Evolutionary conservation across 2,797 vertebrate species (phyloP), one percentile per base, ranked within the genome.

Genomic region (Neopelma chrysocephalum): DNA sequence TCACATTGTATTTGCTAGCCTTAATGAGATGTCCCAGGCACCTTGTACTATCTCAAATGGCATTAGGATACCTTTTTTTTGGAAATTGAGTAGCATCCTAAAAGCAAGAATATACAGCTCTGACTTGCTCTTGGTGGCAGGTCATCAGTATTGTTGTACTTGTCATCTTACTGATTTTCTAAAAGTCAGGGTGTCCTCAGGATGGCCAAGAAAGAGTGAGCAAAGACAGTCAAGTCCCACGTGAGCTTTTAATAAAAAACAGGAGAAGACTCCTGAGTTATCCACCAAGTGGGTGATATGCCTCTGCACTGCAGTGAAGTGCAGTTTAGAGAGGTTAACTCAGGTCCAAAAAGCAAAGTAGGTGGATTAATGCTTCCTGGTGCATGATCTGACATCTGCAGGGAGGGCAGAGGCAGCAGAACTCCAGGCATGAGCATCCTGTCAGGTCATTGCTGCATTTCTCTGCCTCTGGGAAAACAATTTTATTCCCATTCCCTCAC

Each of bases 401-500:
- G n/a, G 61, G 48, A 54, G n/a, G 36, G 36, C 51, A 40, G 8
- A 12, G 45, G 56, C 85, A 45, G 8, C 42, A 27, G 2, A 62
- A 57, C 70, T 38, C 42, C 1, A 2, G 84, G 17, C 1, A 0
- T 10, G 38, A 54, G 48, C 40, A 48, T 5, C n/a, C 2, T 6
- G 8, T 21, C 15, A 14, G 40, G 25, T 25, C 4, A 3, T 1
- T 47, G 22, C 70, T 77, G 51, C 40, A 19, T 61, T 64, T 50
- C 80, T 53, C 29, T 82, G 79, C 79, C 5, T 3, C 34, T 70
- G 25, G 47, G 9, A 58, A 79, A 62, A 36, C 7, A 40, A 3
- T 15, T 76, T 72, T 12, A 27, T 26, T 26, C 9, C 2, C 12
- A 4, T 1, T 6, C 1, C 8, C 3, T 1, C 4, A 6, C 2